Evolutionary conservation across 2,888 invertebrate species (phyloP), one percentile per base, ranked within the genome.

Genomic region (Vanessa cardui): DNA sequence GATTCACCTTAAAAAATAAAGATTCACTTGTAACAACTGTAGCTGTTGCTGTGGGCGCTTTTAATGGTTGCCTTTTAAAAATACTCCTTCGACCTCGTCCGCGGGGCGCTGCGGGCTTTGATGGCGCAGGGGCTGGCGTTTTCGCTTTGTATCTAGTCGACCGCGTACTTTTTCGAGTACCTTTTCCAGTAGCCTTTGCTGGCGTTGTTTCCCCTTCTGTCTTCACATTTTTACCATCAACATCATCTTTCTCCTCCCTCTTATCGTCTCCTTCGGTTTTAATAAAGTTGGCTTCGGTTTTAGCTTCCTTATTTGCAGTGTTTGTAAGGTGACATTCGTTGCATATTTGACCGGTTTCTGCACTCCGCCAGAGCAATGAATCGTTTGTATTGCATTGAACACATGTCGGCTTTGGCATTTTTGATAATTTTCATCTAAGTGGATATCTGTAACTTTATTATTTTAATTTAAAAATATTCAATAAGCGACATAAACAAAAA

Each of bases 21-120:
- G 95, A 96, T 69, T 96, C 95, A 73, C 96, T 96, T 7, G 97
- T 96, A 12, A 97, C 95, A 0, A 96, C 95, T 21, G 97, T 96
- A 0, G 97, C 96, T 18, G 97, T 96, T 12, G 97, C 95, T 0
- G 95, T 94, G 0, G 97, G 97, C 0, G 97, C 96, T 85, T 97
- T 97, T 5, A 96, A 93, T 0, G 97, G 97, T 31, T 94, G 94
- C 77, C 96, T 95, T 84, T 97, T 97, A 79, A 97, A 96, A 67
- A 97, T 94, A 63, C 95, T 94, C 70, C 98, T 90, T 3, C 98
- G 93, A 18, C 96, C 96, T 77, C 96, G 95, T 1, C 97, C 96
- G 80, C 96, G 94, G 0, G 95, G 92, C 0, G 83, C 84, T 0
- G 90, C 74, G 0, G 82, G 74, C 66, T 90, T 91, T 4, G 85